Percentiles rank a stretch among this genome's conserved stretches.
These are phyloP conservation scores for Crossocerus cetratus DNA, from an alignment of 2,888 invertebrate genomes.

Conservation along the genomic window DNA sequence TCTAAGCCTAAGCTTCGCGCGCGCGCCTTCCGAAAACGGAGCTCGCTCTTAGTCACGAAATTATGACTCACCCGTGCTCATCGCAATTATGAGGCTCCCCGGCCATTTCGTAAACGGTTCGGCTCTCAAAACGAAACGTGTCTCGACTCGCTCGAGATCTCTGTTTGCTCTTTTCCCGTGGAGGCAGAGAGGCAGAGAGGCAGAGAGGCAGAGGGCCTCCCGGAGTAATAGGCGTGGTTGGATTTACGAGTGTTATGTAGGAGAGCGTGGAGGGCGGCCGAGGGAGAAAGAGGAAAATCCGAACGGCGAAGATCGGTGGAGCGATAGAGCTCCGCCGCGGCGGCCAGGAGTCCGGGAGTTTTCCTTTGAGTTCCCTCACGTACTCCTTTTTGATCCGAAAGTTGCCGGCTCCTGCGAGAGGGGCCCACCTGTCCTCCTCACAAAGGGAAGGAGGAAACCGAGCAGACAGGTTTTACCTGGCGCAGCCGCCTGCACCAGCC, in stretches of 20 bases:
- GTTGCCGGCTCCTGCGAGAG: constrained; percentile 22
- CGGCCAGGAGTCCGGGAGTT: neutral
- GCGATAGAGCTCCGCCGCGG: constrained; percentile 7
- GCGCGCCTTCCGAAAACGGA: constrained; percentile 8
- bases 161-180: constrained; percentile 15
- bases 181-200: neutral
- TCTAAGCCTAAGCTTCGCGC: neutral
- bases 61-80: constrained; percentile 29
- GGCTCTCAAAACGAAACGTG: constrained; percentile 2
- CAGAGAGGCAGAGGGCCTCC: constrained; percentile 12
- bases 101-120: constrained; percentile 30
- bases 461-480: constrained; percentile 50
- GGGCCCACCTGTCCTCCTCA: constrained; percentile 50
- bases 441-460: constrained; percentile 42
- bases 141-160: constrained; percentile 17
- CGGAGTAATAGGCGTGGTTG: constrained; percentile 15
- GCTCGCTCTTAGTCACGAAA: constrained; percentile 29
- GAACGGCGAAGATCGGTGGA: constrained; percentile 8
- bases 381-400: constrained; percentile 35
- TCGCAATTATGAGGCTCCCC: constrained; percentile 25
- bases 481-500: constrained; percentile 1
- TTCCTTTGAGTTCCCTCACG: constrained; percentile 20
- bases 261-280: too few species aligned
- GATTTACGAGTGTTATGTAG: constrained; percentile 20
- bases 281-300: constrained; percentile 16